Evolutionary conservation across 2,113 vertebrate genomes (phyloP).

Genomic region (Okapia johnstoni): DNA sequence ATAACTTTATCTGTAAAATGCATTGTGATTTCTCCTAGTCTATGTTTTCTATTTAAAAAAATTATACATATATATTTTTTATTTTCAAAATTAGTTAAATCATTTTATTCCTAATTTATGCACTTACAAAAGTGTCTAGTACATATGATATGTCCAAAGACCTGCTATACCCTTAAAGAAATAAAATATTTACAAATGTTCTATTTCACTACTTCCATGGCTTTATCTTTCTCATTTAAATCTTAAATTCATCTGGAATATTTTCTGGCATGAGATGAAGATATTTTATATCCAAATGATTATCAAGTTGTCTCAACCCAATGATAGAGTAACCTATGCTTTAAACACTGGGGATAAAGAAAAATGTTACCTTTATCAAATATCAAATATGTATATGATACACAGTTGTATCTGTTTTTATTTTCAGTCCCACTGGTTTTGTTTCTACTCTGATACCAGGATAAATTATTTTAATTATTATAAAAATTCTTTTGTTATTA

Average conservation of each 20-base stretch:
- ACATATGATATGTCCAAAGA: neutral
- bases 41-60: neutral
- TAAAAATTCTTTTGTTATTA: neutral
- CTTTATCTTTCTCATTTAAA: neutral
- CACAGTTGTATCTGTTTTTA: neutral
- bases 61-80: neutral
- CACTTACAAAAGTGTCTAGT: neutral
- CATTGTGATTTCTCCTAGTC: neutral
- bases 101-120: neutral
- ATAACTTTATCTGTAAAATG: neutral
- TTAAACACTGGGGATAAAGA: neutral
- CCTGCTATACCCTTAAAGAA: neutral
- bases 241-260: neutral
- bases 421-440: neutral
- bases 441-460: neutral
- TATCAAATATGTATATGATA: neutral
- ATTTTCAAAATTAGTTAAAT: neutral
- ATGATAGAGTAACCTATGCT: neutral
- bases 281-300: neutral
- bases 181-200: neutral
- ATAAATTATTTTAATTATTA: neutral
- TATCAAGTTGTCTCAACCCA: neutral
- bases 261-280: neutral
- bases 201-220: neutral
- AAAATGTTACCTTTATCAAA: neutral